These are phyloP conservation scores for Dromas ardeola DNA, from an alignment of 2,113 vertebrate species.

Conservation along the genomic window DNA sequence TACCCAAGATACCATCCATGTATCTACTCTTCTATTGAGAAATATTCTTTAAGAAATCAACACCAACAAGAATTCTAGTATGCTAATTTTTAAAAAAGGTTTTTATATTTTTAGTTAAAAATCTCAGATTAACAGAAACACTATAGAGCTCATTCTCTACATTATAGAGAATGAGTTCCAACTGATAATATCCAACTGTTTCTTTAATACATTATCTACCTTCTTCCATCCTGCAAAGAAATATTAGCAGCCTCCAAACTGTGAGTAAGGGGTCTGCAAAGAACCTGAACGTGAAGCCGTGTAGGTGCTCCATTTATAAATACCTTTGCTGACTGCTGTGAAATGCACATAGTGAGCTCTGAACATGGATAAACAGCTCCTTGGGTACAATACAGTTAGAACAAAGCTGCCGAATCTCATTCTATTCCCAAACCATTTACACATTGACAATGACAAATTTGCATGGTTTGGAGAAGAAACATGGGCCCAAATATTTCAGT, in stretches of 20 bases:
- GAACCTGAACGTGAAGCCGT: background rate
- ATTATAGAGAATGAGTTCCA: background rate
- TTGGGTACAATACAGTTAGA: background rate
- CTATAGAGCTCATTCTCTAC: background rate
- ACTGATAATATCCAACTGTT: background rate
- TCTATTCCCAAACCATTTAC: background rate
- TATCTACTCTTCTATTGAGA: background rate
- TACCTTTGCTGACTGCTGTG: background rate
- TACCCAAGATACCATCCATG: background rate
- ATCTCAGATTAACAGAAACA: background rate
- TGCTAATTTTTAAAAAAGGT: fast-evolving
- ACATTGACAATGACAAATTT: background rate
- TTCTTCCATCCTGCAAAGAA: background rate
- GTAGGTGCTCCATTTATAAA: background rate
- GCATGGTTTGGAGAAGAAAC: background rate
- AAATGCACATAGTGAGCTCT: background rate
- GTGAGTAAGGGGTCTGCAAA: background rate
- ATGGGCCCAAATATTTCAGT: background rate
- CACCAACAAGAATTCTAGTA: background rate
- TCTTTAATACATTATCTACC: background rate
- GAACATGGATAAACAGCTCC: background rate
- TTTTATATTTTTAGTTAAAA: background rate
- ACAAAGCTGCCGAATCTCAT: background rate
- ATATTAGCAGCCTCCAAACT: background rate
- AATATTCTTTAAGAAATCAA: background rate